phyloP scores from a whole-genome alignment of 2,888 invertebrate species.

The Schrankia costaestrigalis region DNA sequence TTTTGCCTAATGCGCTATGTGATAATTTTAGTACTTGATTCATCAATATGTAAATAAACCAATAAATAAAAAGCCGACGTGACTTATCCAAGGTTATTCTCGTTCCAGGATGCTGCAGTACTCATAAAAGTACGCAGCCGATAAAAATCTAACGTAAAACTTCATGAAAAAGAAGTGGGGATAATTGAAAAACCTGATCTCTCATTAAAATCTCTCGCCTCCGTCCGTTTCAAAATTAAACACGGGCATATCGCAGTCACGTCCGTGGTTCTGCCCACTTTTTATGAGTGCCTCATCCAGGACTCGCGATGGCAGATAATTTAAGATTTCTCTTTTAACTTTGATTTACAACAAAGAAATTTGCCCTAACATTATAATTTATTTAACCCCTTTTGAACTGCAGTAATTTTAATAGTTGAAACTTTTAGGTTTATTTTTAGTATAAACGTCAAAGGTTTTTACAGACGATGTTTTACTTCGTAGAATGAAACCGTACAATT shows the following conservation, averaged over 20 bases:
- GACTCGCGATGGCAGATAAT: constrained; percentile 31
- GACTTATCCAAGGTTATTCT: constrained; percentile 28
- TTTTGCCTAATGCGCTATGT: no score
- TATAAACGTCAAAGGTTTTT: no score
- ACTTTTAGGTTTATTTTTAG: no score
- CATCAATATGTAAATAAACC: constrained; percentile 24
- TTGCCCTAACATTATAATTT: constrained; percentile 17
- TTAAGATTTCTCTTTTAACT: constrained; percentile 23
- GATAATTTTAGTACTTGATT: no score
- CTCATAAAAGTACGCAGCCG: constrained; percentile 45
- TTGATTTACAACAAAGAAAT: constrained; percentile 17
- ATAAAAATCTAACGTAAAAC: constrained; percentile 61
- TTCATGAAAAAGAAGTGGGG: constrained; percentile 62
- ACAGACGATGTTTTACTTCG: no score
- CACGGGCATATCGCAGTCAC: constrained; percentile 72
- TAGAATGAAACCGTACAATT: no score
- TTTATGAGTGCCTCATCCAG: constrained; percentile 51
- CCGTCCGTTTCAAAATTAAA: constrained; percentile 70
- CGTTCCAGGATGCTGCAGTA: constrained; percentile 25
- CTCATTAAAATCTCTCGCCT: constrained; percentile 76
- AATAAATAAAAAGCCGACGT: constrained; percentile 25
- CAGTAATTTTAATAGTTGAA: no score
- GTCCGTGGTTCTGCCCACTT: constrained; percentile 49
- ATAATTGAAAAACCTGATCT: constrained; percentile 79
- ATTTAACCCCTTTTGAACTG: constrained; percentile 12